These are phyloP conservation scores for Chaitophorus viminalis DNA, from an alignment of 2,888 invertebrate species.

Conservation along the genomic window DNA sequence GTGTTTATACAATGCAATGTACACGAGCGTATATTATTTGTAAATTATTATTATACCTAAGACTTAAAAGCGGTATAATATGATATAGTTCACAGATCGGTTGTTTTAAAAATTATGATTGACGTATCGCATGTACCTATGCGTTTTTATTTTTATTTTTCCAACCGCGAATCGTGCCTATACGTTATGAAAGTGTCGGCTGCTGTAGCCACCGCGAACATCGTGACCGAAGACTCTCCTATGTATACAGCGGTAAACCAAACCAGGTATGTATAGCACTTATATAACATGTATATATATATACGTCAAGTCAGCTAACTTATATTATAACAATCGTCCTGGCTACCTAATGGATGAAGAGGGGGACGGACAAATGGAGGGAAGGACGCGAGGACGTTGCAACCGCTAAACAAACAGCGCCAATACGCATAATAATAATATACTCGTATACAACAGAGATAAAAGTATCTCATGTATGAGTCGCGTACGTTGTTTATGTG, in stretches of 20 bases:
- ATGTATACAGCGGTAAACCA: background rate
- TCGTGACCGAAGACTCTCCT: conserved; percentile 33
- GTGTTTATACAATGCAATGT: background rate
- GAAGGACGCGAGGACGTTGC: background rate
- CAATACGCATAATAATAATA: background rate
- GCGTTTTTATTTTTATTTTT: conserved; percentile 28
- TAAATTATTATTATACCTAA: no score
- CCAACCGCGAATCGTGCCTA: conserved; percentile 29
- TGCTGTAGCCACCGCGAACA: background rate
- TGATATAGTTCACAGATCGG: background rate
- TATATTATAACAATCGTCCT: background rate
- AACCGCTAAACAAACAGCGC: conserved; percentile 1
- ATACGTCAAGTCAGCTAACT: background rate
- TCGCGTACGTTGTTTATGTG: background rate
- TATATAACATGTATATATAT: background rate
- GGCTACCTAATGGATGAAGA: background rate
- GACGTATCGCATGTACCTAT: conserved; percentile 23
- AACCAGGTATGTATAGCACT: no score
- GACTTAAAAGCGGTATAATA: no score
- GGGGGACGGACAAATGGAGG: background rate
- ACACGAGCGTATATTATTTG: background rate
- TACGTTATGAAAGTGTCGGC: conserved; percentile 50
- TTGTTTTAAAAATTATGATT: background rate
- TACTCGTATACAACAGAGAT: no score
- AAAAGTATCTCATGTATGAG: background rate